A percentile compares a stretch with the other conserved stretches of the same genome.
These are phyloP conservation scores for Platygyra sinensis DNA, from an alignment of 64 coral and sea anemone species.

Conservation along the genomic window DNA sequence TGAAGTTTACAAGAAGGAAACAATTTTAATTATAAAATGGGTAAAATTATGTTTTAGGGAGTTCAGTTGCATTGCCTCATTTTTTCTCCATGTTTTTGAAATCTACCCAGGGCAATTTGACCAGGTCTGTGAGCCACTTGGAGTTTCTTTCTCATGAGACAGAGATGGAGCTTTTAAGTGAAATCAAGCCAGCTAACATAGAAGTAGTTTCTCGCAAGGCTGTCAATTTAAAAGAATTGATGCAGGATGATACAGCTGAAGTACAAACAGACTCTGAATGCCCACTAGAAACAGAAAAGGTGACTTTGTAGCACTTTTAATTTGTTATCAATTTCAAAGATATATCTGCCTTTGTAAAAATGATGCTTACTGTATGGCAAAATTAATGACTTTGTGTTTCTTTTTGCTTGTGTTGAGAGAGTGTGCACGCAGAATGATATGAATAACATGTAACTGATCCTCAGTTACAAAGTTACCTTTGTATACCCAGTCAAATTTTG, in stretches of 20 bases:
- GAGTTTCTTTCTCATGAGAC: conserved; percentile 78
- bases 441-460: too few species aligned
- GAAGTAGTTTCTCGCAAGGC: not conserved
- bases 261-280: conserved; percentile 26
- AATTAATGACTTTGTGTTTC: too few species aligned
- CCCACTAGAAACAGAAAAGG: conserved; percentile 66
- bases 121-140: conserved; percentile 81
- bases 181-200: not conserved
- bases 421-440: too few species aligned
- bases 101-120: conserved; percentile 27
- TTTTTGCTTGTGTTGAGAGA: too few species aligned
- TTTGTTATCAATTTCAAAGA: not conserved
- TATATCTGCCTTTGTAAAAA: too few species aligned
- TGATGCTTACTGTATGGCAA: too few species aligned
- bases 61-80: not conserved
- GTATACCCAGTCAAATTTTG: too few species aligned
- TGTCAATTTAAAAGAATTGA: conserved; percentile 47
- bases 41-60: not conserved
- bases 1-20: too few species aligned
- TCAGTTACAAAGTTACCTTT: too few species aligned
- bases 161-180: conserved; percentile 55
- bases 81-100: not conserved
- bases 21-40: not conserved
- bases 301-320: conserved; percentile 16
- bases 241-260: conserved; percentile 71